Conservation (phyloP, 2,888 invertebrate genomes). For the Scaptomyza cyrtandrae region DNA sequence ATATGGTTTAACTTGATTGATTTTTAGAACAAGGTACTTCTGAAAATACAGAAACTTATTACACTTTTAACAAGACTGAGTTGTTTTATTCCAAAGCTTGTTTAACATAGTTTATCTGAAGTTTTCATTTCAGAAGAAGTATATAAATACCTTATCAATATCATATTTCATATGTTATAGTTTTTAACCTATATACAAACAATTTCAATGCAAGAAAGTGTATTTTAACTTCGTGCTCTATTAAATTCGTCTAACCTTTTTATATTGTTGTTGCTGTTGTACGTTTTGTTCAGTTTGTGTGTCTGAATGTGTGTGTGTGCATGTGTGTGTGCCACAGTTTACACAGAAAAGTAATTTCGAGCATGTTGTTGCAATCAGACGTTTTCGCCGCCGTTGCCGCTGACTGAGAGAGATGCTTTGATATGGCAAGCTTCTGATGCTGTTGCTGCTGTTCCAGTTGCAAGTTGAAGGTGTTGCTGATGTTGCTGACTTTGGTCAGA, state of each 20-base stretch:
- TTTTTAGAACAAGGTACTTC: too few species aligned
- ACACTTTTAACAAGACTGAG: too few species aligned
- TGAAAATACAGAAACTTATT: too few species aligned
- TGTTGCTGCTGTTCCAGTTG: slow-evolving; percentile 25
- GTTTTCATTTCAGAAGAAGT: not conserved
- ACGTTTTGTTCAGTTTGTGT: slow-evolving; percentile 37
- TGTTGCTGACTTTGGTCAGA: slow-evolving; percentile 27
- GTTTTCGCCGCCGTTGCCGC: slow-evolving; percentile 62
- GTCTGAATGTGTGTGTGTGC: slow-evolving; percentile 43
- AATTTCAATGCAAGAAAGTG: slow-evolving; percentile 12
- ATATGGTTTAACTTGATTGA: too few species aligned
- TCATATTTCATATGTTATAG: too few species aligned
- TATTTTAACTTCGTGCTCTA: slow-evolving; percentile 36
- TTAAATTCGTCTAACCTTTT: slow-evolving; percentile 35
- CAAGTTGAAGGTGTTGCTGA: slow-evolving; percentile 57
- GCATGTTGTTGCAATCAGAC: slow-evolving; percentile 78
- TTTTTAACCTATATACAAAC: too few species aligned
- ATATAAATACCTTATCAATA: not conserved
- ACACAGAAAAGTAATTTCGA: slow-evolving; percentile 81
- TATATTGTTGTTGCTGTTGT: slow-evolving; percentile 26
- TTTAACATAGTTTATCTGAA: not conserved
- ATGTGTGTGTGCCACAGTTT: slow-evolving; percentile 65
- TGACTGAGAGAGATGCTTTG: slow-evolving; percentile 72
- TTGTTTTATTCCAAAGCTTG: not conserved
- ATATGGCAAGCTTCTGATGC: slow-evolving; percentile 62